phyloP scores from a whole-genome alignment of 2,797 vertebrate genomes.

The Artibeus lituratus region DNA sequence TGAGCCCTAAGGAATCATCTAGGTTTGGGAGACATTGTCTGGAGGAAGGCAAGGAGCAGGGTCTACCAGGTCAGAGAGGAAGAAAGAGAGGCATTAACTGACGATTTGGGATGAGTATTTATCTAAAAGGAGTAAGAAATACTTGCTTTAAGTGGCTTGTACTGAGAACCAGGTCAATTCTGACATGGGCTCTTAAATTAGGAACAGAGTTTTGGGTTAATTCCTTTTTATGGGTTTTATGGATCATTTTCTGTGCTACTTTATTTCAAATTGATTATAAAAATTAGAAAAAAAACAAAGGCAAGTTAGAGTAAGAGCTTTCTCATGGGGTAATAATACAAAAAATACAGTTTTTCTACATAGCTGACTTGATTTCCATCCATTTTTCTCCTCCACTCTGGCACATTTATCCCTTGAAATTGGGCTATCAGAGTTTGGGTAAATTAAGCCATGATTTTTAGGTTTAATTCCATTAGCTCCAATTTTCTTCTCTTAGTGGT shows the following conservation, averaged over 20 bases:
- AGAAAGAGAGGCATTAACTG: not conserved
- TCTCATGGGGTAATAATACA: not conserved
- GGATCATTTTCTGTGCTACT: not conserved
- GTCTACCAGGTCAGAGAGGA: not conserved
- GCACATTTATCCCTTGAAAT: not conserved
- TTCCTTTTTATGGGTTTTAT: not conserved
- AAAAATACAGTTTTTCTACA: not conserved
- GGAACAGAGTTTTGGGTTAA: not conserved
- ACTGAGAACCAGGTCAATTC: not conserved
- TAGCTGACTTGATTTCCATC: not conserved
- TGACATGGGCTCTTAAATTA: not conserved
- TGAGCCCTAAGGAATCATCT: not conserved
- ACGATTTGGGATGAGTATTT: not conserved
- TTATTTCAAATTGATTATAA: not conserved
- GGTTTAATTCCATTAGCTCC: not conserved
- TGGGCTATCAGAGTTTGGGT: not conserved
- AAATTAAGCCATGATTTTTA: not conserved
- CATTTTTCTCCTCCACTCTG: not conserved
- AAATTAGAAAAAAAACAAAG: not conserved
- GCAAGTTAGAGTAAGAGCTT: not conserved
- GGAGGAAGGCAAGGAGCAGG: not conserved
- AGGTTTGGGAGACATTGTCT: not conserved
- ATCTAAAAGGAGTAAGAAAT: not conserved
- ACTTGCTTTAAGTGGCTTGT: not conserved
- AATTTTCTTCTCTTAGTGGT: not conserved